Evolutionary conservation across 2,888 invertebrate species (phyloP), one percentile per base, ranked within the genome.

Genomic region (Caprella mutica): DNA sequence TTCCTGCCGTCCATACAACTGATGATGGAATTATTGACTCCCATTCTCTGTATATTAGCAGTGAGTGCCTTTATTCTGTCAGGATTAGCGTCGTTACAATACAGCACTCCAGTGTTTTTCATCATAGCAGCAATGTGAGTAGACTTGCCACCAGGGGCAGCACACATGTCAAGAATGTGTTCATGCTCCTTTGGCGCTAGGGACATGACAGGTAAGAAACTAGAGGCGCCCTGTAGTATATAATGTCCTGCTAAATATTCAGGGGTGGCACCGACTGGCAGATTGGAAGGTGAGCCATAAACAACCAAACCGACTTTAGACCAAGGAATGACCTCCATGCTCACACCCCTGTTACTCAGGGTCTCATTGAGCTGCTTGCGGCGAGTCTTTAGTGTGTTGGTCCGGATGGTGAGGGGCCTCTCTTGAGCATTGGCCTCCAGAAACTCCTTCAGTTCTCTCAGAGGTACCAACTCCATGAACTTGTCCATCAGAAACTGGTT

Each of bases 171-270:
- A 30, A 99, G 77, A 65, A 97, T 82, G 65, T 84, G 79, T 75
- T 97, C 96, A 70, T 90, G 86, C 76, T 92, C 93, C 76, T 93
- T 91, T 0, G 98, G 97, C 0, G 91, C 93, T 54, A 99, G 76
- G 0, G 98, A 90, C 90, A 98, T 94, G 0, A 98, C 97, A 0
- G 98, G 97, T 54, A 99, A 75, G 69, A 94, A 83, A 76, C 96
- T 97, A 2, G 94, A 92, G 14, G 94, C 96, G 8, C 96, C 96
- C 70, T 74, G 63, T 56, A 97, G 78, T 71, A 96, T 90, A 70
- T 98, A 98, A 72, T 98, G 93, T 0, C 98, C 97, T 44, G 94
- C 94, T 65, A 99, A 78, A 76, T 98, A 99, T 75, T 99, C 98
- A 0, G 98, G 97, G 0, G 98, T 98, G 1, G 98, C 98, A 65